These are phyloP conservation scores for Lathamus discolor DNA, from an alignment of 2,113 vertebrate species.

Conservation along the genomic window DNA sequence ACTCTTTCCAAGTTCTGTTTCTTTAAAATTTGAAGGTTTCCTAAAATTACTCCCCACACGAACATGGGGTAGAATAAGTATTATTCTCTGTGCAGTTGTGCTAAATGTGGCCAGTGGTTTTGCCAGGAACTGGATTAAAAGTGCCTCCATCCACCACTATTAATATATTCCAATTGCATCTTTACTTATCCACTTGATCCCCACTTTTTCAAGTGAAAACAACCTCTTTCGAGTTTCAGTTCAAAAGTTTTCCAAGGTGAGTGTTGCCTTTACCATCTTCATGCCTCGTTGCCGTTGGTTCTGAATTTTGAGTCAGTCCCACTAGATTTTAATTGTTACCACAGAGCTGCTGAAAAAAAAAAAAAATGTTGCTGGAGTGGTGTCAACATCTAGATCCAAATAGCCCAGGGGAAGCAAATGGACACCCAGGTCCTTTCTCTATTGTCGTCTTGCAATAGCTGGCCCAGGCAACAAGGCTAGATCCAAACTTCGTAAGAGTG, in stretches of 20 bases:
- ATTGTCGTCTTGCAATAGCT: not conserved
- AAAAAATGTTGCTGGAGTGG: not conserved
- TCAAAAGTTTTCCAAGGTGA: not conserved
- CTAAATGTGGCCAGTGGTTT: constrained; percentile 5
- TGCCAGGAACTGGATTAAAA: not conserved
- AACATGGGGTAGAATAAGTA: not conserved
- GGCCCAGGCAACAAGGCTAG: not conserved
- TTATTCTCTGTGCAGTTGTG: not conserved
- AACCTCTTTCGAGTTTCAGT: not conserved
- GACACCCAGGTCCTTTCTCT: not conserved
- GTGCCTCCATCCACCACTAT: not conserved
- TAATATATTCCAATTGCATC: not conserved
- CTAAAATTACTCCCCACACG: not conserved
- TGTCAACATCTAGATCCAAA: not conserved
- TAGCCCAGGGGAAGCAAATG: not conserved
- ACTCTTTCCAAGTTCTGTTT: not conserved
- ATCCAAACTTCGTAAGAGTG: not conserved
- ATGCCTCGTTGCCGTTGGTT: not conserved
- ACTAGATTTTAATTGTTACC: not conserved
- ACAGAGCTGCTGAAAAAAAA: not conserved
- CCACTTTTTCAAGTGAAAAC: not conserved
- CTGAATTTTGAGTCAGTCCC: constrained; percentile 9
- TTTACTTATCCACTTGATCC: not conserved
- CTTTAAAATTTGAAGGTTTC: not conserved
- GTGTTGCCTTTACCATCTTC: not conserved